These are phyloP conservation scores for Beroe ovata DNA, from an alignment of 37 sponge, comb jelly and placozoan species.

Conservation along the genomic window DNA sequence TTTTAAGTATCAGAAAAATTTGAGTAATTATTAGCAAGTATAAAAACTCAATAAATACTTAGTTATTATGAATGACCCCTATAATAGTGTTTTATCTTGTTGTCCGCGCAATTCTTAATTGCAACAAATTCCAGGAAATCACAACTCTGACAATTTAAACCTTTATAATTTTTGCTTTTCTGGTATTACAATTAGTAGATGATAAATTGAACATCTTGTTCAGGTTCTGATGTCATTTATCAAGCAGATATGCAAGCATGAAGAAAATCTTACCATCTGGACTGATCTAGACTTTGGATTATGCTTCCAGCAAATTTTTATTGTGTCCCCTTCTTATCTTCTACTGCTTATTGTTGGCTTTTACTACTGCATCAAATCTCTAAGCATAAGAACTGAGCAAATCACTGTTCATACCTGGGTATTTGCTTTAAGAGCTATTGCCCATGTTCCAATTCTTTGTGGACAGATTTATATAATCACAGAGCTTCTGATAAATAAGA, in stretches of 20 bases:
- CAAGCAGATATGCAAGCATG: slow-evolving; percentile 10
- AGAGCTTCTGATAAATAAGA: neutral
- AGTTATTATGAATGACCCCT: too few relatives aligned
- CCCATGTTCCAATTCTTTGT: neutral
- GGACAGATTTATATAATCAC: neutral
- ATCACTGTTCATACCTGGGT: neutral
- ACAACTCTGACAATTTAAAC: too few relatives aligned
- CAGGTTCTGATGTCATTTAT: neutral
- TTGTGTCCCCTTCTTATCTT: slow-evolving; percentile 3
- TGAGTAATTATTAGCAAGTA: too few relatives aligned
- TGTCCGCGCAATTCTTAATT: too few relatives aligned
- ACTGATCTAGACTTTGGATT: neutral
- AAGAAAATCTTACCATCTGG: slow-evolving; percentile 17
- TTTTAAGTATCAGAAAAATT: too few relatives aligned
- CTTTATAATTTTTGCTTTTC: too few relatives aligned
- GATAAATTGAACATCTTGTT: too few relatives aligned
- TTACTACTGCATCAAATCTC: slow-evolving; percentile 4
- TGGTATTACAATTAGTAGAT: too few relatives aligned
- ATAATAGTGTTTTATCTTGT: too few relatives aligned
- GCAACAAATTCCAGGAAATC: too few relatives aligned
- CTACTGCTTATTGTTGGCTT: neutral
- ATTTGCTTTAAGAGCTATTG: neutral
- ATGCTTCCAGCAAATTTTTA: slow-evolving; percentile 48
- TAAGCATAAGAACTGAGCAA: neutral
- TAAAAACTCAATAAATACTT: too few relatives aligned